phyloP scores from a whole-genome alignment of 1,140 invertebrate species.

The Neelides sp. region DNA sequence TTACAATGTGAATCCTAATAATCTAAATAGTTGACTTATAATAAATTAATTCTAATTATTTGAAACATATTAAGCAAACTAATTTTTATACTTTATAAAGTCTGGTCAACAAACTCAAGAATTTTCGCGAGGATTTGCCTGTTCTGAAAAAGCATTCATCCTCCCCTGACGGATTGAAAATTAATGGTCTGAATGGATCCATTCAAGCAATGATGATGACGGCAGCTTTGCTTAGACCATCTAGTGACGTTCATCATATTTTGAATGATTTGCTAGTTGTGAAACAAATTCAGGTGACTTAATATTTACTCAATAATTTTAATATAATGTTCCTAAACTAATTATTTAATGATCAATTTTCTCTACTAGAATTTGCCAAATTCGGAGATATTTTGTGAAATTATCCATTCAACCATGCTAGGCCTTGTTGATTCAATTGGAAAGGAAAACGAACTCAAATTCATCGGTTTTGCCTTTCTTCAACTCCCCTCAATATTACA shows the following conservation, averaged over 20 bases:
- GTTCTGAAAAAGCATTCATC: slow-evolving; percentile 4
- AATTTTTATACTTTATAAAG: slow-evolving; percentile 7
- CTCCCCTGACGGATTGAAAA: slow-evolving; percentile 14
- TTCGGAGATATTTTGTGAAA: slow-evolving; percentile 62
- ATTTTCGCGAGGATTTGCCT: slow-evolving; percentile 5
- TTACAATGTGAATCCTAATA: slow-evolving; percentile 12
- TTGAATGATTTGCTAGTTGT: slow-evolving; percentile 68
- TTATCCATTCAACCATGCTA: slow-evolving; percentile 74
- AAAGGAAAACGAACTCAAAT: slow-evolving; percentile 65
- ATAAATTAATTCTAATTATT: too few relatives aligned
- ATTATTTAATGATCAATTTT: slow-evolving; percentile 13
- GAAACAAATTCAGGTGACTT: slow-evolving; percentile 58
- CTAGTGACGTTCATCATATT: slow-evolving; percentile 53
- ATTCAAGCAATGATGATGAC: slow-evolving; percentile 26
- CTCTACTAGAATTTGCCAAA: slow-evolving; percentile 33
- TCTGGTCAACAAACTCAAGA: slow-evolving; percentile 15
- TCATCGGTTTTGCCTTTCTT: slow-evolving; percentile 84
- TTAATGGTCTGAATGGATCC: slow-evolving; percentile 10
- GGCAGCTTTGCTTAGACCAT: slow-evolving; percentile 21
- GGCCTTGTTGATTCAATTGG: slow-evolving; percentile 69
- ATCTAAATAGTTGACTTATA: background rate
- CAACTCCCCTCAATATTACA: slow-evolving; percentile 52
- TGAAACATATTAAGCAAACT: background rate
- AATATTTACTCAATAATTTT: background rate
- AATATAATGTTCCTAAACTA: slow-evolving; percentile 1